These are phyloP conservation scores for Goniozus legneri DNA, from an alignment of 1,140 invertebrate genomes.

Conservation along the genomic window DNA sequence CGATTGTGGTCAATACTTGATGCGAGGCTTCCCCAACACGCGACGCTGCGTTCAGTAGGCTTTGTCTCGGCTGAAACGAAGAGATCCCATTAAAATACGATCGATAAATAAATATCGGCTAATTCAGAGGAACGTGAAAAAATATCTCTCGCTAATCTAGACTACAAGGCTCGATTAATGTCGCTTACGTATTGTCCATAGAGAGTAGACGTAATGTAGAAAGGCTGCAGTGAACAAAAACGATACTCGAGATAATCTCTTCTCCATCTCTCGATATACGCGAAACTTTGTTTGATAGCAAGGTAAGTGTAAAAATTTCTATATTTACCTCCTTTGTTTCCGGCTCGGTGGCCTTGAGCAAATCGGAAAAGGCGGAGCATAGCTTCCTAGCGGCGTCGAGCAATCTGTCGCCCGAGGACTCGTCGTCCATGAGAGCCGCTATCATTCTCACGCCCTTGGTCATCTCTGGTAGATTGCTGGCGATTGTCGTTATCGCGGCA, in stretches of 20 bases:
- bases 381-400: conserved; percentile 89
- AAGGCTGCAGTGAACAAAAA: conserved; percentile 39
- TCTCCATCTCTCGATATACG: not conserved
- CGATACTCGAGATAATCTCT: not conserved
- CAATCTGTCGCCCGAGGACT: conserved; percentile 76
- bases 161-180: conserved; percentile 9
- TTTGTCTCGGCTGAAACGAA: conserved; percentile 76
- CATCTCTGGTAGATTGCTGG: conserved; percentile 94
- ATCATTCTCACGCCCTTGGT: conserved; percentile 92
- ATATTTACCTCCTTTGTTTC: conserved; percentile 80
- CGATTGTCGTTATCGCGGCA: conserved; percentile 94
- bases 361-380: conserved; percentile 90
- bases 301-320: too few relatives aligned
- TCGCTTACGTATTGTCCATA: conserved; percentile 49
- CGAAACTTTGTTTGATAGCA: too few relatives aligned
- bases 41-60: conserved; percentile 88
- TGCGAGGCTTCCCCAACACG: conserved; percentile 94
- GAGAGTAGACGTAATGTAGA: conserved; percentile 40
- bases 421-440: conserved; percentile 88
- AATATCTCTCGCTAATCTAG: too few relatives aligned
- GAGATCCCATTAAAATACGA: conserved; percentile 3
- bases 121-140: too few relatives aligned
- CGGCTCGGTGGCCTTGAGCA: conserved; percentile 91
- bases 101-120: too few relatives aligned
- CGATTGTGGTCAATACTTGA: conserved; percentile 89